Percentiles rank a stretch among this genome's conserved stretches.
Conservation (phyloP, 2,113 vertebrate genomes). For the Sebastes schlegelii region DNA sequence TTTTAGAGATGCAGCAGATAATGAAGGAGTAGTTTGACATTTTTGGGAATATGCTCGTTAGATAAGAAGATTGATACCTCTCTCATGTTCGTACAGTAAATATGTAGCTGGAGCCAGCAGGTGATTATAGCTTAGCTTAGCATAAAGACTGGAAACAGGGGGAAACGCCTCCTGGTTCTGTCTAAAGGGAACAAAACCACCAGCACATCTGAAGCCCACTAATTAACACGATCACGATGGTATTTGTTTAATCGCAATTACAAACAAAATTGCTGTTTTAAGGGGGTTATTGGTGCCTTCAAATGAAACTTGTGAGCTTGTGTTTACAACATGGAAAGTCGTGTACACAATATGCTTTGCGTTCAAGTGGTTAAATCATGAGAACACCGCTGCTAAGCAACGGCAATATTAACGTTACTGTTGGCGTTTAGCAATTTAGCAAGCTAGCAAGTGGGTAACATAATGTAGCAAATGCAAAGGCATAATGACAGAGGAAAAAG, state of each 20-base stretch:
- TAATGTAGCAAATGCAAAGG: no score
- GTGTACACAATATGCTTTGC: no score
- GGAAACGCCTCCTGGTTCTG: no score
- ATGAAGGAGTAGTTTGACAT: not conserved
- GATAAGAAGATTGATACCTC: not conserved
- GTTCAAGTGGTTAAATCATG: no score
- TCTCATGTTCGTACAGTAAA: not conserved
- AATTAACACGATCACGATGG: not conserved
- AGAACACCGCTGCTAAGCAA: no score
- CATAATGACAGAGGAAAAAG: no score
- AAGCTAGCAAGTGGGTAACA: no score
- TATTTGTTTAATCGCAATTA: not conserved
- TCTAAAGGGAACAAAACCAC: not conserved
- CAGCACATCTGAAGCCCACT: not conserved
- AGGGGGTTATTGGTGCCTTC: not conserved
- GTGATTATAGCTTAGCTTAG: not conserved
- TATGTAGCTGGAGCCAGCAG: not conserved
- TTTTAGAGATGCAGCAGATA: not conserved
- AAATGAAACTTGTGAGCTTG: no score
- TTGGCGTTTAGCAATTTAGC: no score
- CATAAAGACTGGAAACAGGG: not conserved
- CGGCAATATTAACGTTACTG: no score
- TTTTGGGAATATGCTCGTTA: not conserved
- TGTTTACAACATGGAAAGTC: no score
- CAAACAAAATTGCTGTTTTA: not conserved